Conservation (phyloP, 2,888 invertebrate species). For the Oxyteleia sp. region DNA sequence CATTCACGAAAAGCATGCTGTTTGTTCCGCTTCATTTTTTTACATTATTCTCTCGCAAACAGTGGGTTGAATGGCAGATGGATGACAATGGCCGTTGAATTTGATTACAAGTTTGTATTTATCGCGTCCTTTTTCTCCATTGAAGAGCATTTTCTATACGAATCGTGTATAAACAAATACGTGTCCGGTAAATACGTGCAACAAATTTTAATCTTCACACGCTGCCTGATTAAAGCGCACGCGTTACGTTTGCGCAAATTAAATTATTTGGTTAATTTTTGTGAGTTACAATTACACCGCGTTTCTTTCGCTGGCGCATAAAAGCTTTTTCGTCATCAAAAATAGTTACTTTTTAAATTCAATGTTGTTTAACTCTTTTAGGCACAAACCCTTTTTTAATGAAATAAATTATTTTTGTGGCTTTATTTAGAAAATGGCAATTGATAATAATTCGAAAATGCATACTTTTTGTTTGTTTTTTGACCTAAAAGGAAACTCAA, state of each 20-base stretch:
- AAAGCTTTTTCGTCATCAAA: too few species aligned
- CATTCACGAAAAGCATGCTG: background rate
- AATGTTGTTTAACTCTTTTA: too few species aligned
- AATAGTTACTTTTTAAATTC: too few species aligned
- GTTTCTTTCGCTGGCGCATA: too few species aligned
- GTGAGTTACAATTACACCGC: too few species aligned
- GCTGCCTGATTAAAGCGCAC: slow-evolving; percentile 10
- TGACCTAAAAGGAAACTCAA: too few species aligned
- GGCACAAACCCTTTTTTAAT: too few species aligned
- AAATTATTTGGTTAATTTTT: background rate
- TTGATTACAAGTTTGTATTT: slow-evolving; percentile 55
- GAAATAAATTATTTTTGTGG: too few species aligned
- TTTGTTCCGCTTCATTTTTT: slow-evolving; percentile 38
- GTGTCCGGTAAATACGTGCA: slow-evolving; percentile 25
- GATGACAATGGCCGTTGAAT: slow-evolving; percentile 50
- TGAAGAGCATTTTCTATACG: slow-evolving; percentile 9
- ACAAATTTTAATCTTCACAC: slow-evolving; percentile 25
- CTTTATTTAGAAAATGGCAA: too few species aligned
- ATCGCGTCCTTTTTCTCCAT: slow-evolving; percentile 34
- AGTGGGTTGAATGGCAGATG: slow-evolving; percentile 41
- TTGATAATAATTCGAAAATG: too few species aligned
- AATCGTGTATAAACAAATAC: slow-evolving; percentile 23
- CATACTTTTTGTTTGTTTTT: too few species aligned
- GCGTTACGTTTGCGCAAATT: background rate
- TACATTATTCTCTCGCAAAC: slow-evolving; percentile 28